Conservation (phyloP, 2,888 invertebrate genomes). For the Ceraclea dissimilis region DNA sequence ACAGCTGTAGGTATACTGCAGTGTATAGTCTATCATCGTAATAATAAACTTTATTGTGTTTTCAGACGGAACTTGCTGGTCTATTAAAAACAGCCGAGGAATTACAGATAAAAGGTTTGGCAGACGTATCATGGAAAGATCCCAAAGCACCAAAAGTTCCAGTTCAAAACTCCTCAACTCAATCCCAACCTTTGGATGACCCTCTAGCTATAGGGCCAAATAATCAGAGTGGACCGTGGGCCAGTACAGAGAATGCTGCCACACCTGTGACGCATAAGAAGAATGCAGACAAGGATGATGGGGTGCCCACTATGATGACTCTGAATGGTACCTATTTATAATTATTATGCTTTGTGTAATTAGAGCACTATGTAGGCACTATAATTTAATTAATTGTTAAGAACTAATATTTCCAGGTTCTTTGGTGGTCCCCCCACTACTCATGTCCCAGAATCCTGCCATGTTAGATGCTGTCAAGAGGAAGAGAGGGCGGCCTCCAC, state of each 20-base stretch:
- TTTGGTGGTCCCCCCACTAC: constrained; percentile 11
- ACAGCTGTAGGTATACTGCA: no score
- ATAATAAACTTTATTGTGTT: no score
- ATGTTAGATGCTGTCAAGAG: constrained; percentile 43
- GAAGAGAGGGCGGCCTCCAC: constrained; percentile 60
- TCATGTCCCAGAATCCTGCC: constrained; percentile 23
- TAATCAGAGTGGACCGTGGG: not conserved
- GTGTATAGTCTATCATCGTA: no score
- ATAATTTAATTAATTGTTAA: no score
- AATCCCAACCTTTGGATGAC: not conserved
- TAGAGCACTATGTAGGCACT: no score
- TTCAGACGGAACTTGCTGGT: constrained; percentile 79
- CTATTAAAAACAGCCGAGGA: constrained; percentile 88
- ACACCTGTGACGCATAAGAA: not conserved
- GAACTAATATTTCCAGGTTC: constrained; percentile 6
- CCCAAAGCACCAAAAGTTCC: not conserved
- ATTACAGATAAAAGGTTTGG: constrained; percentile 82
- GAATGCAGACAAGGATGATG: constrained; percentile 3
- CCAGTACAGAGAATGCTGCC: not conserved
- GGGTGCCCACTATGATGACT: constrained; percentile 35
- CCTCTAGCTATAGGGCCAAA: not conserved
- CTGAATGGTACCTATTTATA: constrained; percentile 31
- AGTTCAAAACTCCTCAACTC: not conserved
- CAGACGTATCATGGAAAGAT: constrained; percentile 82
- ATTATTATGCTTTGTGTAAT: no score